Conservation (phyloP, 1,140 invertebrate species). For the Mamestra configurata region DNA sequence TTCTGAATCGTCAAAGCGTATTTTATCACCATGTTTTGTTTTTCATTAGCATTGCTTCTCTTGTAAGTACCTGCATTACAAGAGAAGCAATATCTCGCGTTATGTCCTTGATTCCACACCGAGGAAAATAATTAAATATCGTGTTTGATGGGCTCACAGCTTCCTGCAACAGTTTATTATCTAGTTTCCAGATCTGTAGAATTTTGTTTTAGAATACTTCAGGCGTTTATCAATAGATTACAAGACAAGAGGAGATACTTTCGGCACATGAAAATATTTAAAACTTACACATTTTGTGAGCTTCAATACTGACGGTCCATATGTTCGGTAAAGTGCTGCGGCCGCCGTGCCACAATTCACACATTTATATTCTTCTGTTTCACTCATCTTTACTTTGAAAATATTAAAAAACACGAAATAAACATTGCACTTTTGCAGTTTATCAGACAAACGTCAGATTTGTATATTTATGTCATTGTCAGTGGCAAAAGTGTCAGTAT, state of each 20-base stretch:
- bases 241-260: background rate
- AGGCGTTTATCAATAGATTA: background rate
- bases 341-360: constrained; percentile 91
- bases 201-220: background rate
- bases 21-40: too few relatives aligned
- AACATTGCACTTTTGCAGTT: background rate
- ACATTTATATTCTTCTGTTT: constrained; percentile 86
- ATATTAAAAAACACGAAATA: background rate
- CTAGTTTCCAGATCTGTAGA: background rate
- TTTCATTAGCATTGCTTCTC: too few relatives aligned
- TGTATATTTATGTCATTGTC: too few relatives aligned
- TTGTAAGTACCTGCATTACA: too few relatives aligned
- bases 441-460: too few relatives aligned
- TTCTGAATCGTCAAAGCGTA: too few relatives aligned
- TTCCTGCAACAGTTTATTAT: background rate
- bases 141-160: background rate
- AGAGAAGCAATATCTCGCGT: background rate
- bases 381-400: constrained; percentile 57
- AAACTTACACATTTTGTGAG: constrained; percentile 92
- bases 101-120: too few relatives aligned
- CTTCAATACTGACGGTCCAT: constrained; percentile 91
- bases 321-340: constrained; percentile 90
- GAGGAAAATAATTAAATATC: too few relatives aligned
- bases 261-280: background rate
- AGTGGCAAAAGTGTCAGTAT: too few relatives aligned